A percentile compares a stretch with the other conserved stretches of the same genome.
Conservation (phyloP, 1,140 invertebrate species). For the Panagrolaimus sp. region DNA sequence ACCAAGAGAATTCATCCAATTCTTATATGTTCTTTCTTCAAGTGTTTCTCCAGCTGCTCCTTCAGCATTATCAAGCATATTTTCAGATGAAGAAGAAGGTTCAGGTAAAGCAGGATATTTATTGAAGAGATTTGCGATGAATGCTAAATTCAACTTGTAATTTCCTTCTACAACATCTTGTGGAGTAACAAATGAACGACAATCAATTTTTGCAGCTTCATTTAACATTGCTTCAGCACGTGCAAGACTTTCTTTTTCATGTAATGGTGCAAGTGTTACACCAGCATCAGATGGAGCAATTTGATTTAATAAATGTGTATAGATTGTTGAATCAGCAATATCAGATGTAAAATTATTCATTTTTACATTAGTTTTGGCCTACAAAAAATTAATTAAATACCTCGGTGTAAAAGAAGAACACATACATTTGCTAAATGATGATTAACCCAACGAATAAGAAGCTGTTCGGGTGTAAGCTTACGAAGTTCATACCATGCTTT, state of each 20-base stretch:
- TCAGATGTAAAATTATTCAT: slow-evolving; percentile 91
- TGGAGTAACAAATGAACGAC: slow-evolving; percentile 85
- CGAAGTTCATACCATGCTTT: slow-evolving; percentile 88
- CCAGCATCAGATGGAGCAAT: slow-evolving; percentile 80
- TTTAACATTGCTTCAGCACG: slow-evolving; percentile 90
- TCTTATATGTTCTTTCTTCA: slow-evolving; percentile 81
- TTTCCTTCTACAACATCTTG: slow-evolving; percentile 90
- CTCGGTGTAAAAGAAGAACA: too few species aligned
- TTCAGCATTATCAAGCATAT: slow-evolving; percentile 62
- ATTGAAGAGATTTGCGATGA: slow-evolving; percentile 98
- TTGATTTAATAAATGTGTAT: slow-evolving; percentile 84
- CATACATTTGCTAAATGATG: slow-evolving; percentile 81
- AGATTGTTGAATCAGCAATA: slow-evolving; percentile 89
- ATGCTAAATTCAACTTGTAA: slow-evolving; percentile 95
- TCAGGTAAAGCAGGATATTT: slow-evolving; percentile 77
- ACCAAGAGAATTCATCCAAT: slow-evolving; percentile 99
- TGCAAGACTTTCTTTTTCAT: slow-evolving; percentile 61
- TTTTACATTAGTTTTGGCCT: slow-evolving; percentile 60
- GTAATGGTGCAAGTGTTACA: slow-evolving; percentile 75
- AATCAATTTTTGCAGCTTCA: slow-evolving; percentile 89
- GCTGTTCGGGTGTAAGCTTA: slow-evolving; percentile 93
- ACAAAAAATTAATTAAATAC: slow-evolving; percentile 13
- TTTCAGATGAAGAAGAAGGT: slow-evolving; percentile 56
- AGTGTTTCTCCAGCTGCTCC: slow-evolving; percentile 83
- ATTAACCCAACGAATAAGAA: slow-evolving; percentile 95